These are phyloP conservation scores for Sebastes matsubarae DNA, from an alignment of 2,797 vertebrate species.

Conservation along the genomic window DNA sequence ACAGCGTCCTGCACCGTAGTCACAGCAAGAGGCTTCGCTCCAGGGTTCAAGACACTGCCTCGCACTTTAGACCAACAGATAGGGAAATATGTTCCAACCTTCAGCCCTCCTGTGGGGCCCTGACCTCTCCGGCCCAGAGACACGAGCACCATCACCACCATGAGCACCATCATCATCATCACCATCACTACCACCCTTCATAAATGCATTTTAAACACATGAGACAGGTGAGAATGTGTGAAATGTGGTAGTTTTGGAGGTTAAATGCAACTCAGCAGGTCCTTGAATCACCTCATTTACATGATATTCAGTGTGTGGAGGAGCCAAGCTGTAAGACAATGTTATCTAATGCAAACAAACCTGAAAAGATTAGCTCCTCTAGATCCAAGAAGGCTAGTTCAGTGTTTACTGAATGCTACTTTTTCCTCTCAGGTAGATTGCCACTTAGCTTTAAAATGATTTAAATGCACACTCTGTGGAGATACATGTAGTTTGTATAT, in stretches of 20 bases:
- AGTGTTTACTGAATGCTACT: neutral
- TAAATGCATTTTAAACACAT: constrained; percentile 24
- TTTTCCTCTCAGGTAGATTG: neutral
- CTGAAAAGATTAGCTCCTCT: neutral
- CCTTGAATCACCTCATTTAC: neutral
- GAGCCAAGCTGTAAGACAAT: neutral
- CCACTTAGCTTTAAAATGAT: neutral
- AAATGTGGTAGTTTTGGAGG: neutral
- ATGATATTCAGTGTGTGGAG: neutral
- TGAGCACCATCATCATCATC: constrained; percentile 91
- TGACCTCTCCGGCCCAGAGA: constrained; percentile 84
- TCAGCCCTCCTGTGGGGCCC: constrained; percentile 79
- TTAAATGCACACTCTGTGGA: neutral
- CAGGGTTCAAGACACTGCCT: constrained; percentile 81
- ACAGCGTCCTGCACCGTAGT: constrained; percentile 78
- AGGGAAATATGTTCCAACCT: constrained; percentile 77
- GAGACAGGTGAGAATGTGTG: neutral
- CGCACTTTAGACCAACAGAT: constrained; percentile 71
- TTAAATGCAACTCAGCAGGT: neutral
- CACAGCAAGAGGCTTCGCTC: constrained; percentile 88
- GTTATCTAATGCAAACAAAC: constrained; percentile 4
- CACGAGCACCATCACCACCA: constrained; percentile 93
- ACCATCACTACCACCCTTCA: constrained; percentile 67
- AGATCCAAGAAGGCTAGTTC: neutral
- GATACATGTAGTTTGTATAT: neutral